Evolutionary conservation across 2,888 invertebrate species (phyloP).

Genomic region (Silvanus unidentatus): DNA sequence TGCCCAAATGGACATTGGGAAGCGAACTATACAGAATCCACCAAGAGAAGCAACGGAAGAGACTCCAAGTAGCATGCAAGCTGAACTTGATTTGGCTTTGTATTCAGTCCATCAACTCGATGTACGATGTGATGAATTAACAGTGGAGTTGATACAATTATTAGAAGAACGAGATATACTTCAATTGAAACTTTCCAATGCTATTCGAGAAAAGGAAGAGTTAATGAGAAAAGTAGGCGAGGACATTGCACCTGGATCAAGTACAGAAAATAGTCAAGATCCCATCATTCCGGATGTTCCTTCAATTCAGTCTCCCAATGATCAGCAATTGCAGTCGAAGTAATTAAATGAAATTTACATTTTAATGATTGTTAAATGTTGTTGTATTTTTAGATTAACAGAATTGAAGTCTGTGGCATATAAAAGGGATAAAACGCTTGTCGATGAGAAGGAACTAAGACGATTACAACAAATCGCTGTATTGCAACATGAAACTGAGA

Average conservation of each 20-base stretch:
- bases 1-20: slow-evolving; percentile 39
- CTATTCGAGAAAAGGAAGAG: slow-evolving; percentile 68
- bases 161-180: slow-evolving; percentile 81
- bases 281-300: background rate
- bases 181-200: slow-evolving; percentile 75
- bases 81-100: slow-evolving; percentile 72
- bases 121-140: slow-evolving; percentile 79
- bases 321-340: slow-evolving; percentile 32
- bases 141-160: slow-evolving; percentile 74
- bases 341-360: slow-evolving; percentile 14
- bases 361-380: background rate
- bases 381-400: slow-evolving; percentile 52
- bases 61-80: slow-evolving; percentile 37
- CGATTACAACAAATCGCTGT: slow-evolving; percentile 68
- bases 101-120: slow-evolving; percentile 84
- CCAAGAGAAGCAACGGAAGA: slow-evolving; percentile 14
- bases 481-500: slow-evolving; percentile 60
- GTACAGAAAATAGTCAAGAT: background rate
- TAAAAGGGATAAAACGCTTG: slow-evolving; percentile 66
- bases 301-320: background rate
- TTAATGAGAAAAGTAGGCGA: slow-evolving; percentile 40
- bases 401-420: slow-evolving; percentile 71
- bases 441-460: slow-evolving; percentile 70
- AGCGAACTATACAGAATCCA: slow-evolving; percentile 21
- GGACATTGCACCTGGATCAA: background rate